A percentile compares a stretch with the other conserved stretches of the same genome.
phyloP scores from a whole-genome alignment of 2,113 vertebrate species.

The Anthoscopus minutus region DNA sequence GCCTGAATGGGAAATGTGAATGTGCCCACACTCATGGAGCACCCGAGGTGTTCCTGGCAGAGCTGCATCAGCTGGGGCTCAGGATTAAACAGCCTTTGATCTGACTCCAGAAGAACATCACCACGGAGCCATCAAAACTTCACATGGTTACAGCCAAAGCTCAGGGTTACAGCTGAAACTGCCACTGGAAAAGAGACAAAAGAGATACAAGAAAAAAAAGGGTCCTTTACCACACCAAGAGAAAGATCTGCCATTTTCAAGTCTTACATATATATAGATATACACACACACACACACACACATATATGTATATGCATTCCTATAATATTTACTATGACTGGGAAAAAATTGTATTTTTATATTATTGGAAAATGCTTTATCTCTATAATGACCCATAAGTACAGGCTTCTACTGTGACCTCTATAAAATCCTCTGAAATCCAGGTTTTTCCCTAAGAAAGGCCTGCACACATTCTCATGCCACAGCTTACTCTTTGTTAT shows the following conservation, averaged over 20 bases:
- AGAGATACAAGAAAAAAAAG: not conserved
- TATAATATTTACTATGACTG: not conserved
- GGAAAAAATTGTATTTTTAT: not conserved
- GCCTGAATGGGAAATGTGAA: not conserved
- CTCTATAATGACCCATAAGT: not conserved
- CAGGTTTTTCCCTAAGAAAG: not conserved
- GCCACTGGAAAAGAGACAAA: not conserved
- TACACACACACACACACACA: no score
- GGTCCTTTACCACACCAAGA: not conserved
- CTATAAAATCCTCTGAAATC: not conserved
- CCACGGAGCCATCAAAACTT: not conserved
- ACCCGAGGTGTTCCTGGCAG: not conserved
- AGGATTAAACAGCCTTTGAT: not conserved
- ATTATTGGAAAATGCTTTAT: not conserved
- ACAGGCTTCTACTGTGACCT: rapidly evolving
- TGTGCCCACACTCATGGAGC: not conserved
- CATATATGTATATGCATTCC: no score
- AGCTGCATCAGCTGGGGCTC: not conserved
- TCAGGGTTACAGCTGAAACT: not conserved
- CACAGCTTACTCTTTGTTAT: not conserved
- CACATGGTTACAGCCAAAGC: not conserved
- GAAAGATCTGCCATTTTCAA: not conserved
- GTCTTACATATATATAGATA: not conserved
- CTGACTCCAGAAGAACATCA: not conserved
- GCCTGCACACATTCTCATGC: not conserved